Conservation (phyloP, 2,888 invertebrate species). For the Bhutanitis thaidina region DNA sequence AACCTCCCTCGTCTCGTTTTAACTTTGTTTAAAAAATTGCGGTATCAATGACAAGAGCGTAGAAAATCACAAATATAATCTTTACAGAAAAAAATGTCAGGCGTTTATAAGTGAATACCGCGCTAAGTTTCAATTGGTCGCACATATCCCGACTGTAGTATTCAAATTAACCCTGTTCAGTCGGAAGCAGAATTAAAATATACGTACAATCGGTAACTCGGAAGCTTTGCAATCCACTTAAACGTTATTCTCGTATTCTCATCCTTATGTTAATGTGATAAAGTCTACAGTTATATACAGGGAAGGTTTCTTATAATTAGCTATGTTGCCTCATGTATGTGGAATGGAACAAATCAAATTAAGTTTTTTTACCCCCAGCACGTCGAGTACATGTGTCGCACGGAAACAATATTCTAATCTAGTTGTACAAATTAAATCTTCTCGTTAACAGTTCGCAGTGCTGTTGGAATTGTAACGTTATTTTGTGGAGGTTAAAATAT, state of each 20-base stretch:
- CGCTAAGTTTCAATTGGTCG: constrained; percentile 9
- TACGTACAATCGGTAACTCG: constrained; percentile 13
- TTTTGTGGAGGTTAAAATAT: not conserved
- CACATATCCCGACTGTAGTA: constrained; percentile 12
- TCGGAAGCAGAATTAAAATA: constrained; percentile 23
- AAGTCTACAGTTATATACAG: constrained; percentile 13
- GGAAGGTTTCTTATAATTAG: constrained; percentile 2
- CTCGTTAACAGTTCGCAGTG: not conserved
- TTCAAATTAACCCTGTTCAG: constrained; percentile 25
- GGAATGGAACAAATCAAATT: constrained; percentile 39
- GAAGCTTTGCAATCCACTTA: constrained; percentile 13
- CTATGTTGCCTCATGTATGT: constrained; percentile 12
- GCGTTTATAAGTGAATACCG: constrained; percentile 2
- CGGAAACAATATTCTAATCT: constrained; percentile 51
- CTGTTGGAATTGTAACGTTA: not conserved
- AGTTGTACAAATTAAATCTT: constrained; percentile 51
- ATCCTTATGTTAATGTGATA: not conserved
- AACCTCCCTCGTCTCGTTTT: no score
- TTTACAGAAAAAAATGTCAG: not conserved
- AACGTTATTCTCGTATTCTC: not conserved
- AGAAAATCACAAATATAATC: not conserved
- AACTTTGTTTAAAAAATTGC: no score
- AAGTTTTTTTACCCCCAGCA: constrained; percentile 39
- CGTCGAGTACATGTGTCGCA: constrained; percentile 40
- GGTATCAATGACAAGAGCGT: not conserved